Base-by-base conservation (phyloP, 2,797 vertebrate species). In the Falco berigora region DNA sequence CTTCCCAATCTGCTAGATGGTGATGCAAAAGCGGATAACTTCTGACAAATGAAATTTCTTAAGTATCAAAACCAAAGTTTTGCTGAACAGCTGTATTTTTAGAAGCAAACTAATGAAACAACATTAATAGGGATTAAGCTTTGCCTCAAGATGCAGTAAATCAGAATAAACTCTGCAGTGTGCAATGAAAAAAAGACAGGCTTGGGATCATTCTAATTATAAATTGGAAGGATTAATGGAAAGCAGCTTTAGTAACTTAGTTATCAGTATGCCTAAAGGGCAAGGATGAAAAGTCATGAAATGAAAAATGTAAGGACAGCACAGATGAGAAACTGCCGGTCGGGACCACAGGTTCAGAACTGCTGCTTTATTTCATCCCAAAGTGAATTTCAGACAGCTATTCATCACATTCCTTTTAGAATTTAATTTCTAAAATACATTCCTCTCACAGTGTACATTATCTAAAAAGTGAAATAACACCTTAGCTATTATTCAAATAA, bases 171-270 rank as follows among this genome's bases (percentile, higher is more conserved):
- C 28, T 86, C 59, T 27, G 34, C 42, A 72, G 34, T 83, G 30
- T 56, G 30, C 42, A 73, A 24, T 69, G 11, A 5, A 61, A 44
- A 49, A 74, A 62, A n/a, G 58, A 77, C 67, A 71, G 9, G 9
- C 64, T 62, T 68, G 20, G 22, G 6, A 49, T 91, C n/a, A 49
- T 89, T 92, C 59, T 85, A 91, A 91, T 94, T 96, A 79, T 55
- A 84, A 94, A 73, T 69, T 69, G 20, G 80, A 92, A 91, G 71
- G 88, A 93, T 95, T 93, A 94, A 79, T 87, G 55, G 47, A 88
- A 94, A 93, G 74, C 52, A 74, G 74, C 71, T 96, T 87, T 87
- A 55, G 30, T 91, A 76, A 88, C 27, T 92, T 81, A 24, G 34
- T 93, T 92, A 66, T 92, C 59, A 76, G 80, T 68, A 27, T 91